Base-by-base conservation (phyloP, 2,113 vertebrate genomes). In the Lanius collurio region DNA sequence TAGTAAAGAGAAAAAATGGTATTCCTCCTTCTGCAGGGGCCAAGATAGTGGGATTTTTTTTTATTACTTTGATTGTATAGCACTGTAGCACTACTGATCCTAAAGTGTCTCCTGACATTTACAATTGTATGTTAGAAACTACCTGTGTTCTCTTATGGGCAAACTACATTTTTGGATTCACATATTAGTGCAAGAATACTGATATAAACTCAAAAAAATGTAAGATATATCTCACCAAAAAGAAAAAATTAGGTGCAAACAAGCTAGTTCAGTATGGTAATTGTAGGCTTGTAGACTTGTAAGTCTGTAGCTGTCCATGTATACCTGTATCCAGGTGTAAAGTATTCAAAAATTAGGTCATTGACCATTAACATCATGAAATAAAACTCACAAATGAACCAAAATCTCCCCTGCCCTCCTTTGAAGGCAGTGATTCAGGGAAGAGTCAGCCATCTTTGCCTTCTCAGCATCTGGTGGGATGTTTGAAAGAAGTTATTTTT, bases 401-500 rank as follows among this genome's bases (percentile, higher is more conserved):
- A 52, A 16, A 15, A 23, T 91, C 44, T 90, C 35, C 26, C 37
- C 35, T 90, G 30, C 17, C 22, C 21, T 86, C 53, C 63, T 93
- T 69, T 7, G 1, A 63, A 67, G 63, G 18, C 69, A 37, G 44
- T 78, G 82, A 56, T 77, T 95, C 67, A 85, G 70, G 0, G 3
- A 62, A 82, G 67, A 88, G 55, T 89, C 73, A 93, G 19, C 78
- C 68, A 88, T 83, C 50, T 95, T 94, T 94, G 68, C 52, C 13
- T 9, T 74, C 55, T 93, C 83, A 28, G 33, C 68, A 81, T 21
- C 63, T 50, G 23, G 42, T 93, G 71, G 90, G 71, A 65, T 85
- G 71, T 80, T 94, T 50, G 68, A 88, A 89, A 82, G 12, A 87
- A 84, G 78, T 89, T 94, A 89, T 91, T 94, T 93, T 92, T 95